A percentile compares a stretch with the other conserved stretches of the same genome.
These are phyloP conservation scores for Chionodraco myersi DNA, from an alignment of 2,113 vertebrate species.

Conservation along the genomic window DNA sequence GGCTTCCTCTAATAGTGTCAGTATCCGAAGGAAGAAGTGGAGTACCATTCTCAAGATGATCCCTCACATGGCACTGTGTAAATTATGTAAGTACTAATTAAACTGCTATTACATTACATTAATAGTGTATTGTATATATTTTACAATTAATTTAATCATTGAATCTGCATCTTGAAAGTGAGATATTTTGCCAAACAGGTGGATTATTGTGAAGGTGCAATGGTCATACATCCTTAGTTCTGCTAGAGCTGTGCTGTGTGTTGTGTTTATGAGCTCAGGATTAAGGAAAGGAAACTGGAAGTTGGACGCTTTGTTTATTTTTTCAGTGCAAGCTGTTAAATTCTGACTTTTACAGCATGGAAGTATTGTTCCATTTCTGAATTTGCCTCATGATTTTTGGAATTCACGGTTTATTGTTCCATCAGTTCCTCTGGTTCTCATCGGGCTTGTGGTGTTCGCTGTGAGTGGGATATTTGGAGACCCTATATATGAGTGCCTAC, in stretches of 20 bases:
- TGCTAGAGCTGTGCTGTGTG: not conserved
- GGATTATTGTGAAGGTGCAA: not conserved
- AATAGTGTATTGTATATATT: not conserved
- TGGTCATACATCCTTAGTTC: not conserved
- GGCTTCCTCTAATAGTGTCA: constrained; percentile 51
- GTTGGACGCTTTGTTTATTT: not conserved
- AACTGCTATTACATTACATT: not conserved
- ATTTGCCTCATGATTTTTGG: not conserved
- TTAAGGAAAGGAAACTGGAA: not conserved
- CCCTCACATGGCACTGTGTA: constrained; percentile 68
- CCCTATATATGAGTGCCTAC: constrained; percentile 83
- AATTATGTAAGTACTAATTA: constrained; percentile 65
- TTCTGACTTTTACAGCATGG: too few species aligned
- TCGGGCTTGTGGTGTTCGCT: constrained; percentile 64
- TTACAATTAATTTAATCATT: not conserved
- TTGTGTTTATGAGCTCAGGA: not conserved
- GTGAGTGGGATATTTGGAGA: constrained; percentile 65
- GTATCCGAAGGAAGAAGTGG: constrained; percentile 48
- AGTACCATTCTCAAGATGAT: constrained; percentile 45
- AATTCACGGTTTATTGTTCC: not conserved
- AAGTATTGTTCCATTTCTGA: not conserved
- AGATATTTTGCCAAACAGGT: not conserved
- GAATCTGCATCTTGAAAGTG: not conserved
- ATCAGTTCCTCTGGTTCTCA: constrained; percentile 70
- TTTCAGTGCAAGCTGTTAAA: not conserved